Conservation (phyloP, 1,140 invertebrate genomes). For the Ips nitidus region DNA sequence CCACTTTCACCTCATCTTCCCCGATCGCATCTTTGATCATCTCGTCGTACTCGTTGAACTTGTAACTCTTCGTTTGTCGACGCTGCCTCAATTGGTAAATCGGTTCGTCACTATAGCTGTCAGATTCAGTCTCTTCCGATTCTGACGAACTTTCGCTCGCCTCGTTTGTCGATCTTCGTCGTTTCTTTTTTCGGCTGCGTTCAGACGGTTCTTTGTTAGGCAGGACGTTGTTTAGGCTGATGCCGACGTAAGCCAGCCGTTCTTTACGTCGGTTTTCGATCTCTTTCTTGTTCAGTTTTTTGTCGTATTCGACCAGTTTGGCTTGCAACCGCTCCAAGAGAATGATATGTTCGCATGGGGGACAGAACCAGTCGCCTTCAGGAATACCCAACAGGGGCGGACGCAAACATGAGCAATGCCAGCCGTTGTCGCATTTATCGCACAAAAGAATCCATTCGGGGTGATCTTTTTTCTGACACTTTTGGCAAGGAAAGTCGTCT, state of each 20-base stretch:
- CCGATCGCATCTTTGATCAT: constrained; percentile 91
- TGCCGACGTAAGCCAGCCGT: constrained; percentile 73
- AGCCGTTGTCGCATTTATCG: constrained; percentile 91
- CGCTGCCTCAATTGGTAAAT: constrained; percentile 80
- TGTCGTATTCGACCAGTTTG: constrained; percentile 64
- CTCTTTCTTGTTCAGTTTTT: constrained; percentile 65
- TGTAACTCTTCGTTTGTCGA: constrained; percentile 75
- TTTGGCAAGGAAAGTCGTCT: constrained; percentile 78
- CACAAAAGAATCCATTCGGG: constrained; percentile 96
- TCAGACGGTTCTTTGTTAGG: constrained; percentile 51
- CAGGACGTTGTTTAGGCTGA: constrained; percentile 75
- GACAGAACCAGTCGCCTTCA: constrained; percentile 96
- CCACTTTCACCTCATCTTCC: constrained; percentile 46
- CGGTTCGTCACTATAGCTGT: constrained; percentile 62
- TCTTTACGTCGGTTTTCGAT: constrained; percentile 69
- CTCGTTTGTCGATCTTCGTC: constrained; percentile 45
- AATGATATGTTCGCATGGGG: constrained; percentile 86
- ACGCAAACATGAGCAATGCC: constrained; percentile 90
- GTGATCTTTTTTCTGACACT: constrained; percentile 86
- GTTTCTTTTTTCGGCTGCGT: constrained; percentile 46
- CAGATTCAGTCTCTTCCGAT: constrained; percentile 46
- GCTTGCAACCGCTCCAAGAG: constrained; percentile 70
- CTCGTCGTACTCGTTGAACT: constrained; percentile 90
- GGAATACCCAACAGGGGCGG: constrained; percentile 91
- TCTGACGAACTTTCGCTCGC: constrained; percentile 24